phyloP scores from a whole-genome alignment of 2,797 vertebrate species.

The Phyllotis vaccarum region DNA sequence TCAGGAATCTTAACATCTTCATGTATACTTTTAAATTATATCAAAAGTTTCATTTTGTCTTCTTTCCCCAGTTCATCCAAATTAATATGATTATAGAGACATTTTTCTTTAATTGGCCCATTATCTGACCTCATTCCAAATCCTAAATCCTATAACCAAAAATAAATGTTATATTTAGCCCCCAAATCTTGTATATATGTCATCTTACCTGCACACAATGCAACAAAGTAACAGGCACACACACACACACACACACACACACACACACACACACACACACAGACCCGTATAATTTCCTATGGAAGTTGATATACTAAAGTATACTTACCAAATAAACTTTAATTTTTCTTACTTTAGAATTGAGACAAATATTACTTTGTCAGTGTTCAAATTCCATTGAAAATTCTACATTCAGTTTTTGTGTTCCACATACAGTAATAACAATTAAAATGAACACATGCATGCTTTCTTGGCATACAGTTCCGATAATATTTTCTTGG shows the following conservation, averaged over 20 bases:
- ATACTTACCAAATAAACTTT: background rate
- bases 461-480: background rate
- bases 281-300: background rate
- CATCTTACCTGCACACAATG: background rate
- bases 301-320: background rate
- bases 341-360: background rate
- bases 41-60: background rate
- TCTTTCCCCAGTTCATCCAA: background rate
- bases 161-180: background rate
- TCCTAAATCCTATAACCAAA: background rate
- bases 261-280: no score
- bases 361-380: background rate
- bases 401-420: slow-evolving; percentile 7
- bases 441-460: background rate
- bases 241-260: no score
- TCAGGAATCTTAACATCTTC: background rate
- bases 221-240: no score
- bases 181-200: background rate
- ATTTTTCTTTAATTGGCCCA: background rate
- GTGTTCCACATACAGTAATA: background rate
- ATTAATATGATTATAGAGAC: background rate
- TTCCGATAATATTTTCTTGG: slow-evolving; percentile 34
- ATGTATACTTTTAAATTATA: background rate
- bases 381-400: background rate
- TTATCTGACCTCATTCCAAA: background rate